Percentiles rank a stretch among this genome's conserved stretches.
phyloP scores from a whole-genome alignment of 2,113 vertebrate species.

The Corythornis cristatus region DNA sequence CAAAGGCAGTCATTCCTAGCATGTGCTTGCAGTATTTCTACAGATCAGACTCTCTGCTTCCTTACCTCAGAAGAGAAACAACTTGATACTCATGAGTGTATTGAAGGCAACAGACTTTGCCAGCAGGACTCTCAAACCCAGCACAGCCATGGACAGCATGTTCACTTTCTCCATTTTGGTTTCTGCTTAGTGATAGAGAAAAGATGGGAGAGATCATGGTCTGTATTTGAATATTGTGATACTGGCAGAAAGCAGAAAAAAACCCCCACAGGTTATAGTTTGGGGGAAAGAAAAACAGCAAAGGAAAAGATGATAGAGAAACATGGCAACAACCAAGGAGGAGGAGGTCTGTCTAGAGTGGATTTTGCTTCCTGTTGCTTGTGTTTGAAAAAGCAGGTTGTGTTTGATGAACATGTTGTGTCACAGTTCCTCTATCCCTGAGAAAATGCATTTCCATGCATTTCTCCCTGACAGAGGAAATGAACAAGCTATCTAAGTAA shows the following conservation, averaged over 20 bases:
- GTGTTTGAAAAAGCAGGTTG: not conserved
- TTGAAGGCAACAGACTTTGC: conserved; percentile 85
- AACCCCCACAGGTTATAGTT: not conserved
- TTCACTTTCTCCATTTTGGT: conserved; percentile 59
- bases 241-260: not conserved
- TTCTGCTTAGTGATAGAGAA: not conserved
- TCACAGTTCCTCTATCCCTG: not conserved
- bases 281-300: not conserved
- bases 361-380: not conserved
- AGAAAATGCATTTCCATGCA: not conserved
- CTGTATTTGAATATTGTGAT: not conserved
- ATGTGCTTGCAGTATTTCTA: not conserved
- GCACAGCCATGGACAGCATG: conserved; percentile 71
- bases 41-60: not conserved
- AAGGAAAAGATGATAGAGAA: not conserved
- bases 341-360: not conserved
- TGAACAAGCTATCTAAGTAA: not conserved
- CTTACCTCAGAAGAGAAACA: conserved; percentile 75
- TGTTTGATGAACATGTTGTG: not conserved
- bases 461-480: not conserved
- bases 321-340: not conserved
- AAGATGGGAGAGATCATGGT: not conserved
- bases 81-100: conserved; percentile 79
- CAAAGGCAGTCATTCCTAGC: not conserved
- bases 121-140: conserved; percentile 83